These are phyloP conservation scores for Crambe crambe DNA, from an alignment of 37 sponge, comb jelly and placozoan genomes.

Conservation along the genomic window DNA sequence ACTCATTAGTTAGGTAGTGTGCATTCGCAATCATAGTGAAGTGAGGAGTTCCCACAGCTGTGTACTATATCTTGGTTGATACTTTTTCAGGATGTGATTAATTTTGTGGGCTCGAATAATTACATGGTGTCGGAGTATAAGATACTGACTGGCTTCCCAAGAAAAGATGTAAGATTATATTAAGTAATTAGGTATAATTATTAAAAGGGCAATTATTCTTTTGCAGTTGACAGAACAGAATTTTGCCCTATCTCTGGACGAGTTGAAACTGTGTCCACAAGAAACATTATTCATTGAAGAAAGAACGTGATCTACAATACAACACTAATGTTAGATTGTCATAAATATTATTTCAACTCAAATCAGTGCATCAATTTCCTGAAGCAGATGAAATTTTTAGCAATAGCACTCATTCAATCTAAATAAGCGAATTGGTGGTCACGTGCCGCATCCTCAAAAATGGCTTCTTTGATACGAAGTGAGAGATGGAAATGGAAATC, in stretches of 20 bases:
- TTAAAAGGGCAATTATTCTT: not conserved
- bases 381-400: too few species aligned
- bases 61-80: not conserved
- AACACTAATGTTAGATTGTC: too few species aligned
- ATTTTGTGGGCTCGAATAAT: conserved; percentile 63
- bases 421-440: too few species aligned
- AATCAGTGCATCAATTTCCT: too few species aligned
- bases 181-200: too few species aligned
- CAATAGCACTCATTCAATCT: too few species aligned
- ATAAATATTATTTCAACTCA: too few species aligned
- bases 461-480: too few species aligned
- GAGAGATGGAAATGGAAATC: too few species aligned
- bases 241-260: conserved; percentile 41
- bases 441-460: too few species aligned
- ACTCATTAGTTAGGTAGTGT: not conserved
- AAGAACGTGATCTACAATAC: conserved; percentile 30
- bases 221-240: conserved; percentile 46
- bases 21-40: not conserved
- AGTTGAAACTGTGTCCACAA: conserved; percentile 66
- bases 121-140: conserved; percentile 55
- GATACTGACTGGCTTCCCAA: conserved; percentile 59
- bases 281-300: conserved; percentile 76
- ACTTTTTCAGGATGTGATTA: conserved; percentile 46
- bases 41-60: not conserved
- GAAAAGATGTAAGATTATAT: conserved; percentile 70